phyloP scores from a whole-genome alignment of 2,113 vertebrate species.

The Corythornis cristatus region DNA sequence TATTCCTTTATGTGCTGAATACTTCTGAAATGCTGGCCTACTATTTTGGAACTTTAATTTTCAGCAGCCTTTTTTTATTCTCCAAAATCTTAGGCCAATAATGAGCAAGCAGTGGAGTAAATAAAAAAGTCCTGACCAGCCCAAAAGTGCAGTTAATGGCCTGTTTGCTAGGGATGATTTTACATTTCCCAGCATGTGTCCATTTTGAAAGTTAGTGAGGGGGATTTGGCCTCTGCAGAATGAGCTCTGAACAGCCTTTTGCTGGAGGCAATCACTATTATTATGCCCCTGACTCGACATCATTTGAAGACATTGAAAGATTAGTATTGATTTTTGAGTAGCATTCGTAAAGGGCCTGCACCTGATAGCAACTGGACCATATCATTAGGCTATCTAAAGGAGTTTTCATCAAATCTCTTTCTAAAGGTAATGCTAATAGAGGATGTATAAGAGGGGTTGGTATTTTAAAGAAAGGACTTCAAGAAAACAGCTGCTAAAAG shows the following conservation, averaged over 20 bases:
- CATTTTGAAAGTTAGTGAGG: not conserved
- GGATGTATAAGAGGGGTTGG: not conserved
- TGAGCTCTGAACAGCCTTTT: not conserved
- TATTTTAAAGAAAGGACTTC: not conserved
- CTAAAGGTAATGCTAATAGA: not conserved
- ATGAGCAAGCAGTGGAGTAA: not conserved
- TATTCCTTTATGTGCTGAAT: not conserved
- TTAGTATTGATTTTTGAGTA: conserved; percentile 27
- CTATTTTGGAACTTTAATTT: not conserved
- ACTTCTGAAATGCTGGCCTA: not conserved
- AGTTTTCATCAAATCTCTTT: conserved; percentile 13
- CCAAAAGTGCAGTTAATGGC: not conserved
- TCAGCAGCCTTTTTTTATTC: not conserved
- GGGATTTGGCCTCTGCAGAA: not conserved
- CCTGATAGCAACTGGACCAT: not conserved
- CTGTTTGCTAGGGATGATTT: not conserved
- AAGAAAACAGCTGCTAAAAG: not conserved
- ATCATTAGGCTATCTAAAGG: not conserved
- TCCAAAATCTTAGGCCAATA: not conserved
- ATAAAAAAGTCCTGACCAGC: not conserved
- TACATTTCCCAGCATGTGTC: not conserved
- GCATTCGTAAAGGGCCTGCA: not conserved
- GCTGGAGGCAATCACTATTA: not conserved
- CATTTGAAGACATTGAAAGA: not conserved
- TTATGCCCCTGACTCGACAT: not conserved